A percentile compares a stretch with the other conserved stretches of the same genome.
phyloP scores from a whole-genome alignment of 2,113 vertebrate genomes.

The Thermophis baileyi region DNA sequence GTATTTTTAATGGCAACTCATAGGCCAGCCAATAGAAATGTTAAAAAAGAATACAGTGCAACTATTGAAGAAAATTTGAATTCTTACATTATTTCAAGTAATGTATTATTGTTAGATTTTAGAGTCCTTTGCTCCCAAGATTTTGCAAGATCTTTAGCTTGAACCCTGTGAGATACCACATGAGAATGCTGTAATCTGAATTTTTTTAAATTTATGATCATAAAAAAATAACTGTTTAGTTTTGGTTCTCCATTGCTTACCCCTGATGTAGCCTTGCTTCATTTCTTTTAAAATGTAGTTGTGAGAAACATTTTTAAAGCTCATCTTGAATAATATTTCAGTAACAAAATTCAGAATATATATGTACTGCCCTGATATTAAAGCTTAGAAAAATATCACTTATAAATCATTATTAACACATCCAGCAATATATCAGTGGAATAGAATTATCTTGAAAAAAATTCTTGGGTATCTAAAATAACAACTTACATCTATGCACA shows the following conservation, averaged over 20 bases:
- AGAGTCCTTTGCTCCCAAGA: neutral
- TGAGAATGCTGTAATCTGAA: neutral
- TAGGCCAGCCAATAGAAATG: neutral
- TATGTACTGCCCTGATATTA: neutral
- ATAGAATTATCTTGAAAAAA: neutral
- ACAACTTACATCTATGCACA: neutral
- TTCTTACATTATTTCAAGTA: neutral
- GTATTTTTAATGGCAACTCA: neutral
- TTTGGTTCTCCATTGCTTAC: neutral
- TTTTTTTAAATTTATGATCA: neutral
- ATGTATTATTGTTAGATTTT: neutral
- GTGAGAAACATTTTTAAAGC: neutral
- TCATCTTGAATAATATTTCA: neutral
- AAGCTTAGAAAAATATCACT: neutral
- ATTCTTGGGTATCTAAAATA: neutral
- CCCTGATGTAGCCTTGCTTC: neutral
- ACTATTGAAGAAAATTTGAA: neutral
- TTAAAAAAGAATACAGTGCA: neutral
- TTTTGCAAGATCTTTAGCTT: neutral
- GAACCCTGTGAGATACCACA: neutral
- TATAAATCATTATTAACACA: neutral
- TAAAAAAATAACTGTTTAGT: neutral
- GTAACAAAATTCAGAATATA: neutral
- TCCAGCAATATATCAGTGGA: neutral
- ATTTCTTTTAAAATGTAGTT: neutral